Percentiles rank a stretch among this genome's conserved stretches.
phyloP scores from a whole-genome alignment of 2,113 vertebrate species.

The Chaenogobius annularis region DNA sequence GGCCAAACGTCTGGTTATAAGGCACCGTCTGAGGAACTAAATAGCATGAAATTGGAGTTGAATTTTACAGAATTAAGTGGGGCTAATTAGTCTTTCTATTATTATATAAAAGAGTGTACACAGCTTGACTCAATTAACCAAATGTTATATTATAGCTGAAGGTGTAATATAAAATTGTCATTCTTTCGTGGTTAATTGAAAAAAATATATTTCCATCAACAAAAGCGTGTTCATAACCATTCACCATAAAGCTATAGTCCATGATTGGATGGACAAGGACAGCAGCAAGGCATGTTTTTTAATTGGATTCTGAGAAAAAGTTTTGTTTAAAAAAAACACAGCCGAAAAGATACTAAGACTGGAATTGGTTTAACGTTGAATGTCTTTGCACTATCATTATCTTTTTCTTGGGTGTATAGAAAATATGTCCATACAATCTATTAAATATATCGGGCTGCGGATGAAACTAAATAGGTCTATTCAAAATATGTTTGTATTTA shows the following conservation, averaged over 20 bases:
- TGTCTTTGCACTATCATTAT: constrained; percentile 44
- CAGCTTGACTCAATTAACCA: too few species aligned
- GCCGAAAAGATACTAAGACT: constrained; percentile 11
- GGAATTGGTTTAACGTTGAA: constrained; percentile 10
- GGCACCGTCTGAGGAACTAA: too few species aligned
- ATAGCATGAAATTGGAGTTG: too few species aligned
- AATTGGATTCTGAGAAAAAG: constrained; percentile 7
- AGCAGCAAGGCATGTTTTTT: neutral
- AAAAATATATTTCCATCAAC: neutral
- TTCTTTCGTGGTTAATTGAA: neutral
- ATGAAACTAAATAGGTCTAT: constrained; percentile 50
- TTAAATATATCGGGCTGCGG: constrained; percentile 37
- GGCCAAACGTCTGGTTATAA: too few species aligned
- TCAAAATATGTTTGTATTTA: neutral
- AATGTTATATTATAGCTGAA: neutral
- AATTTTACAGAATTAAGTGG: too few species aligned
- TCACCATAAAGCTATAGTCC: neutral
- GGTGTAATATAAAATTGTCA: neutral
- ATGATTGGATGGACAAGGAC: constrained; percentile 12
- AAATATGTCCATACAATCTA: constrained; percentile 23
- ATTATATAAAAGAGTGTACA: too few species aligned
- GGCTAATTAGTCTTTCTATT: too few species aligned
- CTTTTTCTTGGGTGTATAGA: constrained; percentile 24
- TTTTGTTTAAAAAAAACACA: neutral
- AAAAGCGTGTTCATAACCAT: neutral